These are phyloP conservation scores for Picus viridis DNA, from an alignment of 2,797 vertebrate genomes.

Conservation along the genomic window DNA sequence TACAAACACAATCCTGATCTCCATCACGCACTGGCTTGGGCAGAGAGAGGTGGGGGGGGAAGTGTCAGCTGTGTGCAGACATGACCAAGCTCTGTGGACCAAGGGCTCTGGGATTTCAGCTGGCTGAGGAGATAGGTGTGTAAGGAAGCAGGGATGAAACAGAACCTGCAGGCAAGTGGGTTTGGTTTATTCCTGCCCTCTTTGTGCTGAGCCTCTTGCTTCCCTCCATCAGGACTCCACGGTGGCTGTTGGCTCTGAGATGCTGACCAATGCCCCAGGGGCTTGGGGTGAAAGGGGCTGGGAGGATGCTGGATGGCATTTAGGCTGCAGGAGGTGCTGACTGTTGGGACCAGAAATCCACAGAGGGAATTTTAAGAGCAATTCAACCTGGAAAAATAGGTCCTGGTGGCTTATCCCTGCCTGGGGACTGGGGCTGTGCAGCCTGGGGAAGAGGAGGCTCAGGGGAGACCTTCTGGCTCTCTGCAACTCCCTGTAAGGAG, in stretches of 20 bases:
- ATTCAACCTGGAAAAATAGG: background rate
- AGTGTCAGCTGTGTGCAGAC: background rate
- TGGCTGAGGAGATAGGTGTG: fast-evolving
- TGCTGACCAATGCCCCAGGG: background rate
- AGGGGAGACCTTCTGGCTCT: too few species aligned
- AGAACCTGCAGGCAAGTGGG: background rate
- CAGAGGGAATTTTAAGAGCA: background rate
- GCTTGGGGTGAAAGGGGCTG: background rate
- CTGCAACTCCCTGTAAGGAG: too few species aligned
- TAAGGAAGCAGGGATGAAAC: background rate
- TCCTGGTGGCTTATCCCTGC: background rate
- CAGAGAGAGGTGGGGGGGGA: fast-evolving
- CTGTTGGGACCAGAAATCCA: background rate
- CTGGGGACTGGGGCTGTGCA: too few species aligned
- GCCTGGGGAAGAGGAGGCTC: too few species aligned
- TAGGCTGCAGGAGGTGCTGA: background rate
- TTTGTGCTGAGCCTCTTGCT: background rate
- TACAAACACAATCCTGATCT: background rate
- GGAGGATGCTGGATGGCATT: background rate
- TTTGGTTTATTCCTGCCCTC: background rate
- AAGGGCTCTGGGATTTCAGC: background rate
- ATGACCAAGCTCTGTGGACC: background rate
- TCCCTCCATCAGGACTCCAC: too few species aligned
- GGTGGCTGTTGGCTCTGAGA: fast-evolving
- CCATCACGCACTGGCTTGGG: fast-evolving